These are phyloP conservation scores for Sebastes jordani DNA, from an alignment of 2,797 vertebrate genomes.

Conservation along the genomic window DNA sequence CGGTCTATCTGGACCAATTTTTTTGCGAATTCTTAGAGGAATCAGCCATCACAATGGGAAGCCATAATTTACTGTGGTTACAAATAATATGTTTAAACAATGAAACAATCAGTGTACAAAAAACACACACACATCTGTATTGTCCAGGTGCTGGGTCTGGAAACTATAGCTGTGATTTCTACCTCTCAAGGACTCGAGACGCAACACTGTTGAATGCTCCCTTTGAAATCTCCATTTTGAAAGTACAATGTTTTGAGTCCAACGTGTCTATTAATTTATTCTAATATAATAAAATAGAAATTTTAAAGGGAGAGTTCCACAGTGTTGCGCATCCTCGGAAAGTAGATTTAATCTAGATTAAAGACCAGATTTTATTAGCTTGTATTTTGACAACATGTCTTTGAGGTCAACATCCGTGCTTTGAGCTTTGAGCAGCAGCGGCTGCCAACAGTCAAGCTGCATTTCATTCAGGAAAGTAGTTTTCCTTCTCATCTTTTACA, in stretches of 20 bases:
- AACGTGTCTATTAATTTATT: not conserved
- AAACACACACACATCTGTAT: not conserved
- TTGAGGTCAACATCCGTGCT: not conserved
- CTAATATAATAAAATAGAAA: not conserved
- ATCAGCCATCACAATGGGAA: not conserved
- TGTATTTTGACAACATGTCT: not conserved
- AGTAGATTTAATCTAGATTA: not conserved
- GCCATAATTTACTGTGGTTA: not conserved
- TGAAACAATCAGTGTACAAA: not conserved
- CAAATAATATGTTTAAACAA: rapidly evolving
- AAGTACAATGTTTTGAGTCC: not conserved
- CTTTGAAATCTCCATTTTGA: not conserved
- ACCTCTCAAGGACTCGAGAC: not conserved
- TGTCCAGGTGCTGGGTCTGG: not conserved
- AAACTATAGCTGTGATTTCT: not conserved
- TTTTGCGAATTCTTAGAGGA: no score
- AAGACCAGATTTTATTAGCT: not conserved
- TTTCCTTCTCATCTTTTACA: not conserved
- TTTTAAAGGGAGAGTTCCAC: not conserved
- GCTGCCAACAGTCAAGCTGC: not conserved
- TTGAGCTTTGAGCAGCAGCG: not conserved
- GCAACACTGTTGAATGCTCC: not conserved
- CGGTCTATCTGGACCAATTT: no score
- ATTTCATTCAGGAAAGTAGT: not conserved
- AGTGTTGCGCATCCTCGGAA: not conserved